phyloP scores from a whole-genome alignment of 1,140 invertebrate genomes.

The Calephelis nemesis region DNA sequence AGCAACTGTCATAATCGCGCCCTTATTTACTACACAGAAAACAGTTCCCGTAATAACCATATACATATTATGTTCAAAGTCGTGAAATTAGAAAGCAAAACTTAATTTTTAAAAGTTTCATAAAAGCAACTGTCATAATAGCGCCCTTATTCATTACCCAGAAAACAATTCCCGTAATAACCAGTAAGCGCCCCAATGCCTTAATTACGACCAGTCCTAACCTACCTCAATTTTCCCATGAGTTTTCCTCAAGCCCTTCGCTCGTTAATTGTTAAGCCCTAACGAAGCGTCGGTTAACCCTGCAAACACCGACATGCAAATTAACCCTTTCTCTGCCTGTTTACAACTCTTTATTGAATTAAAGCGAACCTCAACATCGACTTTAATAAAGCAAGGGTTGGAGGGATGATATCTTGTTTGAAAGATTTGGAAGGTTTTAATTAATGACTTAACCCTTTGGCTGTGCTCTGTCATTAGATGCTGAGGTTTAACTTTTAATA shows the following conservation, averaged over 20 bases:
- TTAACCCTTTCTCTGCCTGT: conserved; percentile 74
- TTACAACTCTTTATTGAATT: conserved; percentile 76
- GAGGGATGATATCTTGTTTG: conserved; percentile 72
- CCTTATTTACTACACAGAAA: conserved; percentile 27
- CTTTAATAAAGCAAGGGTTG: conserved; percentile 59
- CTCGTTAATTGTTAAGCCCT: conserved; percentile 69
- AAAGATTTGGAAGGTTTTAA: conserved; percentile 67
- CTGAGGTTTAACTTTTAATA: conserved; percentile 55
- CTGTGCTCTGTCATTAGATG: conserved; percentile 53
- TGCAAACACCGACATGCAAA: conserved; percentile 71
- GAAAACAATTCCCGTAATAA: conserved; percentile 40
- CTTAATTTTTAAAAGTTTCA: neutral
- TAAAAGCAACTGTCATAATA: conserved; percentile 15
- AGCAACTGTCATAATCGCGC: conserved; percentile 8
- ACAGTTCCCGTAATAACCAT: conserved; percentile 37
- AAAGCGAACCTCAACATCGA: conserved; percentile 55
- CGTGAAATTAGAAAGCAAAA: conserved; percentile 3
- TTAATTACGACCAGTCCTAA: conserved; percentile 55
- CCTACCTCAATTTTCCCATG: conserved; percentile 71
- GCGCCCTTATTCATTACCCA: conserved; percentile 23
- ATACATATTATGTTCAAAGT: neutral
- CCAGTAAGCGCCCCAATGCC: conserved; percentile 37
- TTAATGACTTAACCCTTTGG: conserved; percentile 68
- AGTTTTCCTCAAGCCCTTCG: conserved; percentile 53
- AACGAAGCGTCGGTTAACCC: conserved; percentile 74